Conservation (phyloP, 2,888 invertebrate genomes). For the Muschampia plurimacula region DNA sequence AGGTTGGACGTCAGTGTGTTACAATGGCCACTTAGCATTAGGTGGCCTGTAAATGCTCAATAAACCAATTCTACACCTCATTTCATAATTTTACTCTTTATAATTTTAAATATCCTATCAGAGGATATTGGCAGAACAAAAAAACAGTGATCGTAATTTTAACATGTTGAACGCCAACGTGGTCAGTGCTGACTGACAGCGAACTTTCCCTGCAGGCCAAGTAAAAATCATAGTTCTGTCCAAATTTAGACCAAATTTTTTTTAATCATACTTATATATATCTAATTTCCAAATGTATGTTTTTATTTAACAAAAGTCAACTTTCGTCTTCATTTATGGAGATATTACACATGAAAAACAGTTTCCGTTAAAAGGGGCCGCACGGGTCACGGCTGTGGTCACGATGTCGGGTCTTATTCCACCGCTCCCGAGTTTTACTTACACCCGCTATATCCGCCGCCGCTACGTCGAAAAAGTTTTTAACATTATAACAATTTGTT, state of each 20-base stretch:
- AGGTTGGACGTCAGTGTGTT: no score
- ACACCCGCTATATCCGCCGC: not conserved
- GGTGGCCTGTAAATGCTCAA: no score
- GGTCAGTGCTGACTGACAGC: constrained; percentile 45
- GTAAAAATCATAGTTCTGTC: constrained; percentile 40
- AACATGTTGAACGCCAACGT: constrained; percentile 40
- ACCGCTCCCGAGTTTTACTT: not conserved
- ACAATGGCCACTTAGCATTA: no score
- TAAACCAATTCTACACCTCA: no score
- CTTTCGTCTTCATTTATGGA: constrained; percentile 2
- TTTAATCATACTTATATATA: not conserved
- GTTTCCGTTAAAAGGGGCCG: constrained; percentile 5
- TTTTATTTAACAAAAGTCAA: not conserved
- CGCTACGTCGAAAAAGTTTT: not conserved
- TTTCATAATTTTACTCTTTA: no score
- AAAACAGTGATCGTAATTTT: not conserved
- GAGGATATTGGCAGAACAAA: no score
- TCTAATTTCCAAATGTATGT: not conserved
- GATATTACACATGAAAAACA: not conserved
- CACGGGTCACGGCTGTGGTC: not conserved
- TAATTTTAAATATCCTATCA: no score
- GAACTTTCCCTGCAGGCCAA: constrained; percentile 43
- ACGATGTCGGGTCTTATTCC: not conserved
- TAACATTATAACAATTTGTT: not conserved
- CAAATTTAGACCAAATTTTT: constrained; percentile 30